Evolutionary conservation across 2,113 vertebrate species (phyloP), one percentile per base, ranked within the genome.

Genomic region (Laticauda colubrina): DNA sequence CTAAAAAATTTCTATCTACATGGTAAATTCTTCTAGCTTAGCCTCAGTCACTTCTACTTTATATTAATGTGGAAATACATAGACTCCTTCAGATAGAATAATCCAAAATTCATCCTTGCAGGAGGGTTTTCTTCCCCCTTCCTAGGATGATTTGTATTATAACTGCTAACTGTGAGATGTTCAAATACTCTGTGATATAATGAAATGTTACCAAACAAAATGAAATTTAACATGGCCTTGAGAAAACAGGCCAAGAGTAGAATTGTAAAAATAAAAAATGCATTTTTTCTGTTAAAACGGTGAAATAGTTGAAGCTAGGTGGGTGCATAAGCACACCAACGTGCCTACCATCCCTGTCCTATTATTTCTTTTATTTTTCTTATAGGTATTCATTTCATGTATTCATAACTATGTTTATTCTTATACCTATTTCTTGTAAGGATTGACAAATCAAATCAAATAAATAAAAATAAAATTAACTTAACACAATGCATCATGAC

Each of bases 131-230:
- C 21, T 2, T 5, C 24, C 24, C 59, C 94, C 96, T 95, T 96
- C 92, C 93, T 93, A 87, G 39, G 96, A 61, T 95, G 92, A 96
- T 95, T 97, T 90, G 93, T 93, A 91, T 93, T 95, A 93, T 94
- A 86, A 93, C 90, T 96, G 95, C 88, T 57, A 96, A 96, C 90
- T 90, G 51, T 61, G 39, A 96, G 94, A 94, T 90, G 94, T 96
- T 96, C 94, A 96, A 95, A 91, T 94, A 96, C 94, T 91, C 90
- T 85, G 87, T 96, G 96, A 96, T 96, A 97, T 89, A 96, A 96
- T 95, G 95, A 97, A 97, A 97, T 97, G 97, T 97, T 96, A 96
- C 34, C 91, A 93, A 96, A 97, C 93, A 92, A 96, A 96, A 97
- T 91, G 92, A 91, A 94, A 96, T 97, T 97, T 95, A 86, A 51